Evolutionary conservation across 2,113 vertebrate species (phyloP).

Genomic region (Mustela lutreola): DNA sequence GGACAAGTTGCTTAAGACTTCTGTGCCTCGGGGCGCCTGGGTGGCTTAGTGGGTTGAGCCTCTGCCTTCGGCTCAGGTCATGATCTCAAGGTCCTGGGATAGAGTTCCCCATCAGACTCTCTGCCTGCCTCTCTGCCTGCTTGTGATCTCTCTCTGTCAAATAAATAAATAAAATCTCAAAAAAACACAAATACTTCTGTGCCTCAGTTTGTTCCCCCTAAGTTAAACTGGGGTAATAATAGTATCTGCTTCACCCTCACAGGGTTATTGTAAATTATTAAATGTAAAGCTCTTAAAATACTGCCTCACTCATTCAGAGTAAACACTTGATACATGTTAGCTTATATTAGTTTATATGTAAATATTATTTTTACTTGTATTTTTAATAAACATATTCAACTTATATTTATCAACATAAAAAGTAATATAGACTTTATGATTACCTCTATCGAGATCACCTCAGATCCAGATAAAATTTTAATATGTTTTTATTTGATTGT

Average conservation of each 20-base stretch:
- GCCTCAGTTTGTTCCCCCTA: not conserved
- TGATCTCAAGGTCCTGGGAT: too few relatives aligned
- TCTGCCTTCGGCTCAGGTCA: too few relatives aligned
- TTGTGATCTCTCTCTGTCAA: too few relatives aligned
- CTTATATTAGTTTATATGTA: not conserved
- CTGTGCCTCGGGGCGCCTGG: too few relatives aligned
- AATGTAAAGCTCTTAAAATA: slow-evolving; percentile 21
- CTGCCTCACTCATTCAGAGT: not conserved
- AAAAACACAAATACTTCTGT: not conserved
- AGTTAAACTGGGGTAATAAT: slow-evolving; percentile 16
- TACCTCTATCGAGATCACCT: not conserved
- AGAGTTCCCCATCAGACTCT: too few relatives aligned
- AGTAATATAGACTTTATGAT: slow-evolving; percentile 27
- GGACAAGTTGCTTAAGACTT: not conserved
- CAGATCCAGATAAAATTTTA: slow-evolving; percentile 31
- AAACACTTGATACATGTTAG: slow-evolving; percentile 36
- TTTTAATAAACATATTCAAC: not conserved
- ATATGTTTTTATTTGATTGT: slow-evolving; percentile 9
- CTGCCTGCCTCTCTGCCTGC: too few relatives aligned
- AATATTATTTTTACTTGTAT: not conserved
- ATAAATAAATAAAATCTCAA: too few relatives aligned
- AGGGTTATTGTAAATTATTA: slow-evolving; percentile 26
- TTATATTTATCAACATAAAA: not conserved
- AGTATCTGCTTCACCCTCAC: not conserved
- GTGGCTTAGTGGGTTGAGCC: too few relatives aligned